Conservation (phyloP, 2,888 invertebrate genomes). For the Acanthosepion pharaonis region DNA sequence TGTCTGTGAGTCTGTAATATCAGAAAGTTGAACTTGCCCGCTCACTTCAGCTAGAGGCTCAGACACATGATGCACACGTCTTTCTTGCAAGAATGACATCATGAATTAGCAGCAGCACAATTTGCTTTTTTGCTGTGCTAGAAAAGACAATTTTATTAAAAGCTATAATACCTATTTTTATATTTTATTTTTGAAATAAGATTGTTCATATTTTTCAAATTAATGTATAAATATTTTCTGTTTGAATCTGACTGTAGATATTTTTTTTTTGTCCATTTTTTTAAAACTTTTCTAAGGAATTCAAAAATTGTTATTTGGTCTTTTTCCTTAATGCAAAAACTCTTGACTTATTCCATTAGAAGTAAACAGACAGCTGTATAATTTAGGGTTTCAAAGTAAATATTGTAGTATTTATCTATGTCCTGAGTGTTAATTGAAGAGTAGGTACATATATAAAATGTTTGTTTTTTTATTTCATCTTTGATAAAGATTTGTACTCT, state of each 20-base stretch:
- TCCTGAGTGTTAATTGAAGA: too few relatives aligned
- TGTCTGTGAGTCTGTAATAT: background rate
- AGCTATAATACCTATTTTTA: background rate
- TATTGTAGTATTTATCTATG: too few relatives aligned
- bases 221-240: background rate
- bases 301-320: background rate
- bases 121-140: background rate
- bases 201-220: background rate
- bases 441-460: too few relatives aligned
- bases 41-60: background rate
- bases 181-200: background rate
- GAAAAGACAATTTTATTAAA: background rate
- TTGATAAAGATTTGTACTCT: too few relatives aligned
- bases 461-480: too few relatives aligned
- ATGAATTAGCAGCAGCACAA: background rate
- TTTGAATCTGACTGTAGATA: background rate
- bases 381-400: background rate
- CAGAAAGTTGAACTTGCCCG: constrained; percentile 18
- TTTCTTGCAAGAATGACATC: background rate
- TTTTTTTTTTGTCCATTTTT: background rate
- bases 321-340: background rate
- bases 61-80: background rate
- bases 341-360: background rate
- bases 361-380: background rate
- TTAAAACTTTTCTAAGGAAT: background rate